A percentile compares a stretch with the other conserved stretches of the same genome.
Evolutionary conservation across 2,888 invertebrate genomes (phyloP).

Genomic region (Acanthopleura granulata): DNA sequence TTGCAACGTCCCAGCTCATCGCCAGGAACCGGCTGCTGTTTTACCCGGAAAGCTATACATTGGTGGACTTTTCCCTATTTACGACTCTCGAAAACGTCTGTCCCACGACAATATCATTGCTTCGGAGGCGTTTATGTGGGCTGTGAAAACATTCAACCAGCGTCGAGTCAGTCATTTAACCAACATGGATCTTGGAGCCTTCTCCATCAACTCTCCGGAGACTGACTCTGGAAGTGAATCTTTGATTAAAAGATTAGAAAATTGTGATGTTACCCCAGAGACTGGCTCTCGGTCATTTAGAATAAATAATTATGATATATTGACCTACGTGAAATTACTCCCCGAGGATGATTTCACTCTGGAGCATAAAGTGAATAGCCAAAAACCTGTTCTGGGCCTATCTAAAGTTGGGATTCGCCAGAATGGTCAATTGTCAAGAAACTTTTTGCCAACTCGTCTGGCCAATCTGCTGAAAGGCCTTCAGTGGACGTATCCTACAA

Average conservation of each 20-base stretch:
- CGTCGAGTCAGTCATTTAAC: neutral
- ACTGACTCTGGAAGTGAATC: neutral
- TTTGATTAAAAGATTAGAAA: neutral
- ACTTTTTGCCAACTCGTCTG: neutral
- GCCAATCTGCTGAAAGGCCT: neutral
- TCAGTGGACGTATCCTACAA: conserved; percentile 9
- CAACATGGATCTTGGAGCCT: neutral
- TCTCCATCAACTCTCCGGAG: neutral
- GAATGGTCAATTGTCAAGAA: neutral
- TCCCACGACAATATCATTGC: neutral
- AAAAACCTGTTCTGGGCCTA: neutral
- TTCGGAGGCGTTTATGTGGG: conserved; percentile 4
- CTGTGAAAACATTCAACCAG: neutral
- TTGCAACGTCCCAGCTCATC: neutral
- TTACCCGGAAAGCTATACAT: neutral
- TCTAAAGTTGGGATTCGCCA: neutral
- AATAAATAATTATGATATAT: neutral
- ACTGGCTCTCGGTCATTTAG: neutral
- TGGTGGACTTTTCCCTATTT: conserved; percentile 2
- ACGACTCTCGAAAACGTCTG: neutral
- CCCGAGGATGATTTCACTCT: neutral
- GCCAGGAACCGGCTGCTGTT: neutral
- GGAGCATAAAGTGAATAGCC: neutral
- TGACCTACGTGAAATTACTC: neutral
- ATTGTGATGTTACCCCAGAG: neutral